Evolutionary conservation across 2,113 vertebrate genomes (phyloP), one percentile per base, ranked within the genome.

Genomic region (Phrynosoma blainvillii): DNA sequence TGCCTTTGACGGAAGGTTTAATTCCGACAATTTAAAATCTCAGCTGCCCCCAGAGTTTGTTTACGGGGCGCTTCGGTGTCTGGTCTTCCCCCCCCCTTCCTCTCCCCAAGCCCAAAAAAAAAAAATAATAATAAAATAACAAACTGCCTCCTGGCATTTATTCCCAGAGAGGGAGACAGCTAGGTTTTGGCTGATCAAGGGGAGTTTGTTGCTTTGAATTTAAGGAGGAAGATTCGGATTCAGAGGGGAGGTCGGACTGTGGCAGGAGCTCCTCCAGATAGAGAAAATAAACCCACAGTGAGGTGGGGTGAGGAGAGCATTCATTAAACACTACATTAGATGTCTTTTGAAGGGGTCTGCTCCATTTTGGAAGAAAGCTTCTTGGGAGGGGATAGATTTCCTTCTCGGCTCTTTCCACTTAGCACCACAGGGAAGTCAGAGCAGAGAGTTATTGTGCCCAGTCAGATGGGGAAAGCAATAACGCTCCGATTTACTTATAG

Each of bases 1-100:
- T 95, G 96, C 93, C 85, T 97, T 95, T 97, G 97, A 97, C 95
- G 85, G 80, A 80, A 93, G 96, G 96, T 96, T 97, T 97, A 97
- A 97, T 97, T 97, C 93, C 13, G 3, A 93, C 90, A 88, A 95
- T 97, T 97, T 96, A 94, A 97, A 96, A 94, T 92, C 96, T 92
- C 89, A 95, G 95, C 92, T 95, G 93, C 94, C 92, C 96, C 93
- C 85, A 4, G 94, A 95, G 92, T 93, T 96, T 95, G 94, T 96
- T 95, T 94, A 92, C 0, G 0, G 91, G 96, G 89, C 90, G 93
- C 12, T 0, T 47, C 91, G 86, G 23, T 42, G 71, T 23, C 42
- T 47, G 42, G 42, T 47, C 42, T 47, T 47, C n/a, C 81, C 75
- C 85, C 68, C 20, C 32, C 65, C 70, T 30, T 30, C 68, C 68